Conservation (phyloP, 2,113 vertebrate species). For the Trinectes maculatus region DNA sequence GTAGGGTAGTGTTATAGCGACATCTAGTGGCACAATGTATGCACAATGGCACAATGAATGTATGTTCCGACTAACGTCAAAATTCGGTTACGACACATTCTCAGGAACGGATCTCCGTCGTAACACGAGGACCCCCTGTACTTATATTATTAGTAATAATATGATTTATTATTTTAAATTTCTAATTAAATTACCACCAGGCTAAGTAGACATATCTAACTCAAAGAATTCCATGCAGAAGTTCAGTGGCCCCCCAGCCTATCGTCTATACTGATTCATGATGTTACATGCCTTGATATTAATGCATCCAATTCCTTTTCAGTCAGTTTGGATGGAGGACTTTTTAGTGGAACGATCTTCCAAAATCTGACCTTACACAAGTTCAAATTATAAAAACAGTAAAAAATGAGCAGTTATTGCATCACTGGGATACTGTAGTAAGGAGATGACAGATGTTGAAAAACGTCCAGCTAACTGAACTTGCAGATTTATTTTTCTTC, state of each 20-base stretch:
- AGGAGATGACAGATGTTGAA: conserved; percentile 32
- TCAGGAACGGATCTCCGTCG: too few relatives aligned
- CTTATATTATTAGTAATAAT: too few relatives aligned
- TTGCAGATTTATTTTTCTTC: conserved; percentile 28
- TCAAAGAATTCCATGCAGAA: background rate
- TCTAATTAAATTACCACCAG: background rate
- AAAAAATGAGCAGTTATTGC: conserved; percentile 30
- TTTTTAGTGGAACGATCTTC: background rate
- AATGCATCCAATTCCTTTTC: background rate
- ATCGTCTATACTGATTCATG: background rate
- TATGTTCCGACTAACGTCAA: too few relatives aligned
- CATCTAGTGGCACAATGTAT: too few relatives aligned
- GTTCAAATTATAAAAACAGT: conserved; percentile 16
- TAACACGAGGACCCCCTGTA: too few relatives aligned
- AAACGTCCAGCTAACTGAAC: conserved; percentile 49
- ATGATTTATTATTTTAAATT: too few relatives aligned
- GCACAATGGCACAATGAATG: too few relatives aligned
- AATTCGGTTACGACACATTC: too few relatives aligned
- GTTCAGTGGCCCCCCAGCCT: background rate
- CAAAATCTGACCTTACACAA: conserved; percentile 22
- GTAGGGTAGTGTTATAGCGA: too few relatives aligned
- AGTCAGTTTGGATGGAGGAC: background rate
- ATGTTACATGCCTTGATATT: background rate
- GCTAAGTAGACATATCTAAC: background rate
- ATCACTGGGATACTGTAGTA: conserved; percentile 33